Percentiles rank a stretch among this genome's conserved stretches.
phyloP scores from a whole-genome alignment of 1,140 invertebrate species.

The Heliconius melpomene region DNA sequence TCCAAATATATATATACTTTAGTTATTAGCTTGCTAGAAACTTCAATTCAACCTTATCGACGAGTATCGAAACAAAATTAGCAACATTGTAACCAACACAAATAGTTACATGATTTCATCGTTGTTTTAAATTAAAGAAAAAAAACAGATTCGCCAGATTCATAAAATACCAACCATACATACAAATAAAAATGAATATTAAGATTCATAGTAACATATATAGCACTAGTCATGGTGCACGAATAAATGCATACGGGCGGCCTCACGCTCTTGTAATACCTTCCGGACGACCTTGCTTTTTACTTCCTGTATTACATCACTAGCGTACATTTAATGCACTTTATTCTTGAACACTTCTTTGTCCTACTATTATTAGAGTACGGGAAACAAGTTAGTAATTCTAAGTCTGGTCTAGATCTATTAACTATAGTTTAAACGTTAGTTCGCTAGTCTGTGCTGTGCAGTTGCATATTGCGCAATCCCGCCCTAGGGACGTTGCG shows the following conservation, averaged over 20 bases:
- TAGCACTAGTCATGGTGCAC: slow-evolving; percentile 53
- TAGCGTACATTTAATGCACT: slow-evolving; percentile 59
- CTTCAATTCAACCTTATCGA: neutral
- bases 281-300: slow-evolving; percentile 72
- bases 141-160: neutral
- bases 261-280: slow-evolving; percentile 61
- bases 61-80: slow-evolving; percentile 18
- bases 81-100: neutral
- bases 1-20: too few species aligned
- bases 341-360: slow-evolving; percentile 59
- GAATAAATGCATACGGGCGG: slow-evolving; percentile 66
- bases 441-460: slow-evolving; percentile 12
- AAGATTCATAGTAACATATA: slow-evolving; percentile 31
- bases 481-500: slow-evolving; percentile 66
- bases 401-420: slow-evolving; percentile 17
- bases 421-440: slow-evolving; percentile 13
- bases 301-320: slow-evolving; percentile 78
- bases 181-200: slow-evolving; percentile 30
- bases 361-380: slow-evolving; percentile 44
- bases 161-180: neutral
- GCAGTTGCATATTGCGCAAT: slow-evolving; percentile 63
- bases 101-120: slow-evolving; percentile 44
- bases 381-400: slow-evolving; percentile 35
- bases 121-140: slow-evolving; percentile 30
- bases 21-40: neutral